A percentile compares a stretch with the other conserved stretches of the same genome.
These are phyloP conservation scores for Lacanobia wlatinum DNA, from an alignment of 2,888 invertebrate species.

Conservation along the genomic window DNA sequence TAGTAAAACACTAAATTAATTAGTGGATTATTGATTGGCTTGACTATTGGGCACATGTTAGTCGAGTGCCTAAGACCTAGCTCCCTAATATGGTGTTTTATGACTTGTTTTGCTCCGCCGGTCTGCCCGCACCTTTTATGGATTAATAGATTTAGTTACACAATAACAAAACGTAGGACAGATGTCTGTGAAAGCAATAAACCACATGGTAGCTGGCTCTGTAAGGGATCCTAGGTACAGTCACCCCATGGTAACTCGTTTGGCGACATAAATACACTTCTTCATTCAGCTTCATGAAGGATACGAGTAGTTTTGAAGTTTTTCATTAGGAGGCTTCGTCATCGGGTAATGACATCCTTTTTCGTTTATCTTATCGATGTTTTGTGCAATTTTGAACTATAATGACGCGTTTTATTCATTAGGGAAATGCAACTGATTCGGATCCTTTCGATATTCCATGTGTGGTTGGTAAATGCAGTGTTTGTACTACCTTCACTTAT, in stretches of 20 bases:
- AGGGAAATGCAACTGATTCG: neutral
- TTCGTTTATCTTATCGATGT: neutral
- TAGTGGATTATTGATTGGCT: slow-evolving; percentile 63
- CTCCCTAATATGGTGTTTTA: slow-evolving; percentile 63
- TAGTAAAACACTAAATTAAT: slow-evolving; percentile 65
- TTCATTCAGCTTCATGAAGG: slow-evolving; percentile 53
- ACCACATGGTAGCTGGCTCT: slow-evolving; percentile 52
- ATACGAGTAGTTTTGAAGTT: slow-evolving; percentile 25
- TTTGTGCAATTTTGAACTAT: slow-evolving; percentile 16
- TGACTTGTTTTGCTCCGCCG: slow-evolving; percentile 56
- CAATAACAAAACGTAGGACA: slow-evolving; percentile 63
- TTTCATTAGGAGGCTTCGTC: slow-evolving; percentile 20
- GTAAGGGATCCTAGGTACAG: slow-evolving; percentile 51
- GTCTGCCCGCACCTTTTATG: slow-evolving; percentile 46
- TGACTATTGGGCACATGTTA: slow-evolving; percentile 59
- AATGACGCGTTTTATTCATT: slow-evolving; percentile 7
- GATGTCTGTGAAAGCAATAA: slow-evolving; percentile 62
- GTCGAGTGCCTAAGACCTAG: slow-evolving; percentile 37
- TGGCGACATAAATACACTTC: slow-evolving; percentile 51
- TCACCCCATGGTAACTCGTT: slow-evolving; percentile 58
- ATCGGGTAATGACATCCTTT: slow-evolving; percentile 36
- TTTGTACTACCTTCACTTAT: neutral
- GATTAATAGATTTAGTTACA: slow-evolving; percentile 65
- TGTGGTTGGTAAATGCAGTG: neutral
- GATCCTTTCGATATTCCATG: neutral